A percentile compares a stretch with the other conserved stretches of the same genome.
phyloP scores from a whole-genome alignment of 1,140 invertebrate species.

The Zaprionus davidi region DNA sequence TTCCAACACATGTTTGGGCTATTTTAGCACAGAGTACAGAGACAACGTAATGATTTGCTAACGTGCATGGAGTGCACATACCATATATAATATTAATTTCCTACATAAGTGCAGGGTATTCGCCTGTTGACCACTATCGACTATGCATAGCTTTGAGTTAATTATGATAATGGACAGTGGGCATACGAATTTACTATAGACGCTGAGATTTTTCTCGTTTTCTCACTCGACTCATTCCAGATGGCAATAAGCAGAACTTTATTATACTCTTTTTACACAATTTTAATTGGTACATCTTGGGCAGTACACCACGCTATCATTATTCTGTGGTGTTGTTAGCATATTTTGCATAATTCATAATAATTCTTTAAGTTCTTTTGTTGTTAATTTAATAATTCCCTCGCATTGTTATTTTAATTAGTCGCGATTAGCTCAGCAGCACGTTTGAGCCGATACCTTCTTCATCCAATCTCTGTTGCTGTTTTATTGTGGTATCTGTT shows the following conservation, averaged over 20 bases:
- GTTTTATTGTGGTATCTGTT: slow-evolving; percentile 22
- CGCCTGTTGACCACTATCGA: not conserved
- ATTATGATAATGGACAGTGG: not conserved
- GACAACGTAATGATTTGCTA: not conserved
- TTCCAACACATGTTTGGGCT: too few relatives aligned
- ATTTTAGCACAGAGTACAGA: too few relatives aligned
- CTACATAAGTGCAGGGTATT: not conserved
- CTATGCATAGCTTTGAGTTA: not conserved
- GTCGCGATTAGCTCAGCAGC: slow-evolving; percentile 59
- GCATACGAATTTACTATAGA: not conserved
- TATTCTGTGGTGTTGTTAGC: slow-evolving; percentile 1
- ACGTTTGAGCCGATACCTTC: slow-evolving; percentile 54
- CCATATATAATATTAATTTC: not conserved
- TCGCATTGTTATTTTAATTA: slow-evolving; percentile 70
- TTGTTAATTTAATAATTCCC: slow-evolving; percentile 35
- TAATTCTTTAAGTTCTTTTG: slow-evolving; percentile 36
- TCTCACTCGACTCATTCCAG: not conserved
- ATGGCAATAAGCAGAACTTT: not conserved
- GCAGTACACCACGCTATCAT: slow-evolving; percentile 20
- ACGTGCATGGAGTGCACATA: not conserved
- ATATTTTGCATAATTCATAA: slow-evolving; percentile 42
- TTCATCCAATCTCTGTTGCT: slow-evolving; percentile 12
- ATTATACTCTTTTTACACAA: slow-evolving; percentile 2
- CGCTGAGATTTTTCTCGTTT: not conserved
- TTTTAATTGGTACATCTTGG: slow-evolving; percentile 9